Conservation (phyloP, 1,140 invertebrate species). For the Meloidogyne hapla region DNA sequence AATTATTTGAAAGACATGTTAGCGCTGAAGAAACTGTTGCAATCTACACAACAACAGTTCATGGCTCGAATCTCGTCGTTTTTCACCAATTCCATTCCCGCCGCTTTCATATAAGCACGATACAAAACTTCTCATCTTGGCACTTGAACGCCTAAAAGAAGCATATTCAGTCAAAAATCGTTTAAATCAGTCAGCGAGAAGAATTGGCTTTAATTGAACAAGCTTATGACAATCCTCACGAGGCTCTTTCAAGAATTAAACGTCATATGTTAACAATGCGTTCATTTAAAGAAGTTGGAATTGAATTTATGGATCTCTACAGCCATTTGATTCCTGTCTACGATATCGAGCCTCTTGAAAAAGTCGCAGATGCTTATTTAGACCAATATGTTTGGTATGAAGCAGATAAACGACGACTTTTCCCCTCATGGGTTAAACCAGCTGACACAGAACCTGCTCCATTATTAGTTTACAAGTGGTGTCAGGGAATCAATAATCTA, state of each 20-base stretch:
- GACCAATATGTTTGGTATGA: conserved; percentile 99
- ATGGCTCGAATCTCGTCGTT: conserved; percentile 97
- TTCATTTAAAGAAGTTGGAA: conserved; percentile 85
- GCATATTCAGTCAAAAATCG: conserved; percentile 98
- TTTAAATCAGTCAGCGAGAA: conserved; percentile 96
- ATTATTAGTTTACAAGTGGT: conserved; percentile 97
- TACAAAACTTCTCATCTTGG: conserved; percentile 93
- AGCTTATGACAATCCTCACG: conserved; percentile 99
- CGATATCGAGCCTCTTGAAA: conserved; percentile 96
- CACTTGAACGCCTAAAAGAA: conserved; percentile 95
- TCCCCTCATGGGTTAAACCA: conserved; percentile 96
- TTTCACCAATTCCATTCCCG: conserved; percentile 97
- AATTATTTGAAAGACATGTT: conserved; percentile 97
- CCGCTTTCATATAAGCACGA: conserved; percentile 99
- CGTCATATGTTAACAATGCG: conserved; percentile 95
- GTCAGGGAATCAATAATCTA: conserved; percentile 97
- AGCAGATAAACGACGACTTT: conserved; percentile 90
- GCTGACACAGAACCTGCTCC: conserved; percentile 97
- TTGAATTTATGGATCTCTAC: conserved; percentile 99
- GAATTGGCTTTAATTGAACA: conserved; percentile 97
- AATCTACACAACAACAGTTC: conserved; percentile 98
- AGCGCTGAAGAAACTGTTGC: conserved; percentile 98
- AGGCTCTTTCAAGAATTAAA: conserved; percentile 96
- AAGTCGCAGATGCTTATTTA: conserved; percentile 98
- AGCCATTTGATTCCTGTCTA: conserved; percentile 97